Base-by-base conservation (phyloP, 2,113 vertebrate genomes). In the Talpa occidentalis region DNA sequence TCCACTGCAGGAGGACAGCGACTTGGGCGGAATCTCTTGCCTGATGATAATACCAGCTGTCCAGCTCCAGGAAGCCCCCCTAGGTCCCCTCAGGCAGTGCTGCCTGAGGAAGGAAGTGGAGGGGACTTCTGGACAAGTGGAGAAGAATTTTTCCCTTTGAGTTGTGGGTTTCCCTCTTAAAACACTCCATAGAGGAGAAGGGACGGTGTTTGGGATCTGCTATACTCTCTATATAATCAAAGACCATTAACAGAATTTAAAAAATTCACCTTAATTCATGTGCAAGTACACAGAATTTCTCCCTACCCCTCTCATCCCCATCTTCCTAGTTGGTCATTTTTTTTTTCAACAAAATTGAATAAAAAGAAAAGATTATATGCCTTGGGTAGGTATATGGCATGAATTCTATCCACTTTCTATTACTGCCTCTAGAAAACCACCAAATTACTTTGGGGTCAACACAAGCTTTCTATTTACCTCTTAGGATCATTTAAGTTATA, bases 401-500 rank as follows among this genome's bases (percentile, higher is more conserved):
- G 30, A 70, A 76, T 81, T 88, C 89, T 59, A 87, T 22, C 30
- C 67, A 49, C 80, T 91, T 91, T 70, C 82, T 95, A 42, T 80
- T 73, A 72, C 62, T 28, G 11, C 30, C 24, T 15, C 52, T 47
- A 12, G 76, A 59, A 66, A 82, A 35, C 66, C 80, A 88, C 11
- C 81, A 49, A 14, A 14, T 35, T 81, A 64, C 42, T 69, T 40
- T 37, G 42, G 60, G 74, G 26, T 85, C 73, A 92, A n/a, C 12
- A 72, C 85, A 94, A 90, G 74, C 40, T 47, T 56, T 88, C 35
- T 6, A 9, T 54, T 92, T 62, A 72, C 74, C 60, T 70, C 17
- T 81, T 72, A 95, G 95, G 74, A 72, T 47, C 80, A 91, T 73
- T 85, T 84, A 90, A 85, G 40, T 64, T 6, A 52, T 47, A 52